Evolutionary conservation across 1,140 invertebrate species (phyloP), one percentile per base, ranked within the genome.

Genomic region (Lutraria rhynchaena): DNA sequence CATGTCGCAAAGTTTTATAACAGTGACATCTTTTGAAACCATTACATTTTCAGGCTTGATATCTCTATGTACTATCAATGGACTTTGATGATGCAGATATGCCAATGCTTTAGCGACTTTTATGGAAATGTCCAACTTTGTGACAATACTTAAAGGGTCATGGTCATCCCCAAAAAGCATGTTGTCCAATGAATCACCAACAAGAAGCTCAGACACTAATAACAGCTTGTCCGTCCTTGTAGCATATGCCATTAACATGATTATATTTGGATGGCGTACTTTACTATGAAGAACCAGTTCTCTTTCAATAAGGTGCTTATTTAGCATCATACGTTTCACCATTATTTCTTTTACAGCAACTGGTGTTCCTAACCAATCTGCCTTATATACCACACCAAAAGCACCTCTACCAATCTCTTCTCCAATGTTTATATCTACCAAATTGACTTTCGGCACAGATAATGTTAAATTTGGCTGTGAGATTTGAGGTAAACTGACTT

Each of bases 361-460:
- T n/a, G 19, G 19, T 53, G 51, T 53, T 53, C 51, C 51, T n/a
- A n/a, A n/a, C 51, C 51, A 53, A 5, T 53, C 19, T 7, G 51
- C 51, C 24, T 53, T 53, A 24, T n/a, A 53, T 53, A 53, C 51
- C 19, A 53, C 51, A 4, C 51, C 51, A 19, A 53, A 53, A 17
- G 51, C 44, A n/a, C 51, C 51, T 24, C 51, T 4, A 19, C 24
- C 24, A n/a, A 53, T 53, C 17, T 53, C 51, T 53, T 53, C 19
- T 53, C 24, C 44, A 46, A 46, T 46, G 19, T 46, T 9, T 46
- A 46, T 11, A 19, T 46, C 44, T 46, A 35, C 29, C 7, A 61
- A 5, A 3, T 7, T 22, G 9, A 71, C 55, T 44, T 83, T 89
- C 19, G 82, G 86, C 41, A 87, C 46, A 19, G 83, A 83, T 11